These are phyloP conservation scores for Falco berigora DNA, from an alignment of 2,797 vertebrate genomes.

Conservation along the genomic window DNA sequence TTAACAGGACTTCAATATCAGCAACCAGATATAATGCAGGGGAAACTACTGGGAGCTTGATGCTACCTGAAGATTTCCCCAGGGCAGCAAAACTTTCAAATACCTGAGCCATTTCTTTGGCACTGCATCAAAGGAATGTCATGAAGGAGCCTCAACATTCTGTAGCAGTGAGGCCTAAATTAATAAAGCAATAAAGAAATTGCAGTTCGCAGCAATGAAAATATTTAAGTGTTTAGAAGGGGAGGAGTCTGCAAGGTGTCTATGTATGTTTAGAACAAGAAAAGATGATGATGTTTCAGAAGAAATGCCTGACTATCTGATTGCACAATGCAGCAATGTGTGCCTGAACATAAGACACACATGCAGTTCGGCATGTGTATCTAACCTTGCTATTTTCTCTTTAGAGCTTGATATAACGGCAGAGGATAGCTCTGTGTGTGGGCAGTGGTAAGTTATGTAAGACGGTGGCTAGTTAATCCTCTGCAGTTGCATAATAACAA, in stretches of 20 bases:
- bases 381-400: background rate
- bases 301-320: background rate
- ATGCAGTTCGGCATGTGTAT: background rate
- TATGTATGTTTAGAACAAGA: background rate
- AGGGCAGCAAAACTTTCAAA: background rate
- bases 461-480: background rate
- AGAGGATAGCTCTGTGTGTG: background rate
- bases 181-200: background rate
- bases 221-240: background rate
- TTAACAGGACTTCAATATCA: background rate
- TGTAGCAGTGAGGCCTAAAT: background rate
- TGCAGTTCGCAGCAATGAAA: background rate
- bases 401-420: background rate
- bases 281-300: background rate
- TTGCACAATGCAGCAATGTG: background rate
- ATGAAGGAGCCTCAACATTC: background rate
- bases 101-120: background rate
- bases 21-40: background rate
- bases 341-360: background rate
- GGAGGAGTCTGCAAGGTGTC: background rate
- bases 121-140: background rate
- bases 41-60: background rate
- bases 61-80: background rate
- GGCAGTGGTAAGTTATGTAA: background rate
- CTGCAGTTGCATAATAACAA: background rate